These are phyloP conservation scores for Drosophila anomelani DNA, from an alignment of 2,888 invertebrate species.

Conservation along the genomic window DNA sequence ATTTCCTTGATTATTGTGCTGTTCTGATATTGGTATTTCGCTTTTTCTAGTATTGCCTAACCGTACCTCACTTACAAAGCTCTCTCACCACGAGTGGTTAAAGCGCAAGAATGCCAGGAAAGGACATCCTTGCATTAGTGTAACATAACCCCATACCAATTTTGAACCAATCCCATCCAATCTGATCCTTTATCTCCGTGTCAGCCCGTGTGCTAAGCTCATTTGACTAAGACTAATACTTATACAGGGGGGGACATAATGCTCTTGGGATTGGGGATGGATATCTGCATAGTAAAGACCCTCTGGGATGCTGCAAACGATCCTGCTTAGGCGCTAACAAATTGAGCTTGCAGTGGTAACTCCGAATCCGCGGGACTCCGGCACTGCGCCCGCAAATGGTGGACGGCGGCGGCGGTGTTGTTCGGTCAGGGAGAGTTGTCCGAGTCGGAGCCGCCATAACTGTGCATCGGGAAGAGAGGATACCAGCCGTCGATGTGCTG, in stretches of 20 bases:
- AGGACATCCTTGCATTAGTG: constrained; percentile 6
- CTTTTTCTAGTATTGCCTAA: constrained; percentile 45
- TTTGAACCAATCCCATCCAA: not conserved
- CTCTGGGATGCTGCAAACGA: constrained; percentile 22
- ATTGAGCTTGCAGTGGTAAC: constrained; percentile 69
- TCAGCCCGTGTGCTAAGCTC: constrained; percentile 27
- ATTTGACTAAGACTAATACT: constrained; percentile 42
- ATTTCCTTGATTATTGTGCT: constrained; percentile 67
- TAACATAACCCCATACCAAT: constrained; percentile 20
- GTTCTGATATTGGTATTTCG: constrained; percentile 30
- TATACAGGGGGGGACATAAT: constrained; percentile 16
- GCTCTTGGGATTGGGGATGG: not conserved
- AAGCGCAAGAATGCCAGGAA: not conserved
- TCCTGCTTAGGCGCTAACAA: constrained; percentile 68
- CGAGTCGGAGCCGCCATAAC: constrained; percentile 89
- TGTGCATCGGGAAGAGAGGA: constrained; percentile 94
- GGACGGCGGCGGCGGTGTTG: constrained; percentile 60
- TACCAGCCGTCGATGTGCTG: constrained; percentile 95
- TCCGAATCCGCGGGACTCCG: constrained; percentile 12
- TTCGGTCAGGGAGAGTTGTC: constrained; percentile 85
- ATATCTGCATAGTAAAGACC: constrained; percentile 13
- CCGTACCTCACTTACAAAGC: constrained; percentile 61
- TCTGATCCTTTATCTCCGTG: constrained; percentile 11
- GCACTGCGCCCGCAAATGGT: constrained; percentile 60
- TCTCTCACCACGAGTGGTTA: constrained; percentile 53